Evolutionary conservation across 2,113 vertebrate genomes (phyloP).

Genomic region (Callorhinus ursinus): DNA sequence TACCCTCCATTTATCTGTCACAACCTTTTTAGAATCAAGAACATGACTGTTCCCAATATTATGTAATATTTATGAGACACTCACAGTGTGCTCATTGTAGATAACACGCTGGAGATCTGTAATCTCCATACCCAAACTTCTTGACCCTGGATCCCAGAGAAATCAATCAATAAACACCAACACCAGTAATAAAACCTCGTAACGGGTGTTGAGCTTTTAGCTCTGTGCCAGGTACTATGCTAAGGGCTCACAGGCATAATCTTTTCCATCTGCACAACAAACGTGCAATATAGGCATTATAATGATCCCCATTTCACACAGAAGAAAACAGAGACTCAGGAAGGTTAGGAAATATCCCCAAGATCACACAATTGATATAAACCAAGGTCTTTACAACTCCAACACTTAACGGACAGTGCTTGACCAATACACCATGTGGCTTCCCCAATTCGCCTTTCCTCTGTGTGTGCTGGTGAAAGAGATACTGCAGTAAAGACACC

Average conservation of each 20-base stretch:
- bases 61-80: conserved; percentile 54
- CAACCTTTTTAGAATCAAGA: conserved; percentile 49
- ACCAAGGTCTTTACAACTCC: neutral
- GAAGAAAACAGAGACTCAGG: neutral
- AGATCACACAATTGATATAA: neutral
- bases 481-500: neutral
- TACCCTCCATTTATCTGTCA: conserved; percentile 57
- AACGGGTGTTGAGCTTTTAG: neutral
- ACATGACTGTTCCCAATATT: neutral
- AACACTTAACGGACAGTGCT: neutral
- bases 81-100: neutral
- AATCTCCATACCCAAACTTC: neutral
- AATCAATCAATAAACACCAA: neutral
- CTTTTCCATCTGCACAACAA: neutral
- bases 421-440: too few relatives aligned
- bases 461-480: neutral
- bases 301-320: neutral
- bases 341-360: neutral
- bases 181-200: neutral
- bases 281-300: neutral
- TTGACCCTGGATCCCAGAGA: neutral
- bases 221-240: neutral
- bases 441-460: neutral
- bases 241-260: neutral
- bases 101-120: neutral